Evolutionary conservation across 2,797 vertebrate species (phyloP), one percentile per base, ranked within the genome.

Genomic region (Spinus olivaceus): DNA sequence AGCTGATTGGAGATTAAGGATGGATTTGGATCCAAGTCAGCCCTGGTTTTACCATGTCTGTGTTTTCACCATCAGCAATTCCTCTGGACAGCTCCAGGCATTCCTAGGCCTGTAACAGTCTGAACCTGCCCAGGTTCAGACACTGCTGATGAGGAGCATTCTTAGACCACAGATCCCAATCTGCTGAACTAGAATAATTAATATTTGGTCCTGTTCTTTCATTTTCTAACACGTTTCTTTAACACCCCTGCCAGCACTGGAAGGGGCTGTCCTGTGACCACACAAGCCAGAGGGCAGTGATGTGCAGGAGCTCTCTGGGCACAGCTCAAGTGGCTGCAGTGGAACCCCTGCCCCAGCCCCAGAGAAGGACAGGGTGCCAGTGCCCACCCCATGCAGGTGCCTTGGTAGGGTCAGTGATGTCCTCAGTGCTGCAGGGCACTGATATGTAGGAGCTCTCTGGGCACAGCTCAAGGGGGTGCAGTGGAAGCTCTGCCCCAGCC

Each of bases 21-120:
- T 13, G 11, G 44, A 32, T 41, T 33, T 37, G 56, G 28, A 84
- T 25, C 28, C 64, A n/a, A 41, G 64, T 16, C 56, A 63, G 32
- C 19, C 23, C 6, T 2, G 4, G 30, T 23, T 66, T 23, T 73
- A 42, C 35, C 0, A 13, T 0, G 1, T 1, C 14, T 14, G 12
- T 18, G 8, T 32, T 37, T 30, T 20, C 82, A 69, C 16, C 46
- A 65, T 15, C 19, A 63, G 53, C 60, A 70, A 12, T 8, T 77
- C 71, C 76, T 20, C 1, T 19, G 22, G 32, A 32, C 4, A 9
- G 53, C 64, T 54, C 50, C 46, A 61, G 32, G 44, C 28, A 21
- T 14, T 32, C 41, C 6, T 5, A 15, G 0, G 23, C 59, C 71
- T 63, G 5, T 6, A 60, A 47, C 12, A 51, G 47, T 9, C 32